Percentiles rank a stretch among this genome's conserved stretches.
Conservation (phyloP, 2,113 vertebrate species). For the Speoplatyrhinus poulsoni region DNA sequence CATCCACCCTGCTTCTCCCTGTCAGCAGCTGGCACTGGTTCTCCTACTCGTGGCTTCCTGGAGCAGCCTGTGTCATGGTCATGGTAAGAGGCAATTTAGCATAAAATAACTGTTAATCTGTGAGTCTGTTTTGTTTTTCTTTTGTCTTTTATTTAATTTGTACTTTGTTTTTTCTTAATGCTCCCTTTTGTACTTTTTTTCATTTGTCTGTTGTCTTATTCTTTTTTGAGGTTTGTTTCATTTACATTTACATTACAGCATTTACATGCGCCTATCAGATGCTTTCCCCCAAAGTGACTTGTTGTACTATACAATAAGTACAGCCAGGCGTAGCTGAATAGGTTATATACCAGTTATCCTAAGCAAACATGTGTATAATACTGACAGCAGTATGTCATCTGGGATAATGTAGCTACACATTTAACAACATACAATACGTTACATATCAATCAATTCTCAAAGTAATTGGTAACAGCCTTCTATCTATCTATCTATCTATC, state of each 20-base stretch:
- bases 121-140: neutral
- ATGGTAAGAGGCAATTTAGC: constrained; percentile 41
- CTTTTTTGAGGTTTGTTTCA: too few species aligned
- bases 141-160: neutral
- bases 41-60: constrained; percentile 56
- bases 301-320: too few species aligned
- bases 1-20: constrained; percentile 43
- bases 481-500: too few species aligned
- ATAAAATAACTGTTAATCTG: neutral
- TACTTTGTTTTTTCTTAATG: neutral
- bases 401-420: too few species aligned
- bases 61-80: constrained; percentile 49
- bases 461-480: too few species aligned
- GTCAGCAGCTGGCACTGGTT: constrained; percentile 54
- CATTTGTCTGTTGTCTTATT: neutral
- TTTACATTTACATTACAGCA: too few species aligned
- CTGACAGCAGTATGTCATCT: neutral
- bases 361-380: neutral
- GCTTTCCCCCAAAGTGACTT: too few species aligned
- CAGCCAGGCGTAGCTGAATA: too few species aligned
- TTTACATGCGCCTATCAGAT: too few species aligned
- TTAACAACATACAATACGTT: too few species aligned
- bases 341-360: too few species aligned
- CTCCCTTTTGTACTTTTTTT: neutral
- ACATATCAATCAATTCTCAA: too few species aligned